Evolutionary conservation across 1,140 invertebrate species (phyloP), one percentile per base, ranked within the genome.

Genomic region (Apis dorsata): DNA sequence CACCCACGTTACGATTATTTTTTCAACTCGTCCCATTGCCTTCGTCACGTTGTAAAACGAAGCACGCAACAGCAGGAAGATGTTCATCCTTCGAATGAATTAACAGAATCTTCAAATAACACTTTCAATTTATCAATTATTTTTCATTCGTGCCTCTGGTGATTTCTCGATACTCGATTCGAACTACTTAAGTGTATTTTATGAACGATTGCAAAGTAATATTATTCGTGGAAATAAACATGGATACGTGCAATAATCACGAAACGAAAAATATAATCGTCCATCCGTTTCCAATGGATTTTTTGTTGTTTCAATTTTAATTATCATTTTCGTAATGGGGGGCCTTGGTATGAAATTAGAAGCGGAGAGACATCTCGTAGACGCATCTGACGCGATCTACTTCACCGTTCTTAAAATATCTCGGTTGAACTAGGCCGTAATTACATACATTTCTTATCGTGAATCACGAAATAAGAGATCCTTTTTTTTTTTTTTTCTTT

Each of bases 381-480:
- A n/a, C 59, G 21, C 63, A 13, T 17, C 55, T 17, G 59, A 80
- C 28, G n/a, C 70, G 78, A 73, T 73, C 57, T 55, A 62, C 72
- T 72, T 62, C 57, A 17, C 34, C 4, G 34, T 73, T 80, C 59
- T 63, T 3, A 63, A 80, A 80, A 80, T 80, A 80, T n/a, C 78
- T n/a, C 28, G 8, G 7, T 13, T 8, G 49, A 60, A 72, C 12
- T 11, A 13, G 74, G 74, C 65, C 60, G 60, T 11, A 28, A 75
- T 62, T 34, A 28, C 28, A 4, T 7, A 70, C 13, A 8, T 51
- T 70, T 24, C 12, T 70, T 2, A 1, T 2, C 51, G n/a, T 51
- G n/a, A 69, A n/a, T n/a, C 19, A 44, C 24, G 13, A 70, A 9
- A 51, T 10, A 24, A 51, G 21, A 9, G 9, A 4, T 34, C 8